These are phyloP conservation scores for Hesperophylax magnus DNA, from an alignment of 1,140 invertebrate genomes.

Conservation along the genomic window DNA sequence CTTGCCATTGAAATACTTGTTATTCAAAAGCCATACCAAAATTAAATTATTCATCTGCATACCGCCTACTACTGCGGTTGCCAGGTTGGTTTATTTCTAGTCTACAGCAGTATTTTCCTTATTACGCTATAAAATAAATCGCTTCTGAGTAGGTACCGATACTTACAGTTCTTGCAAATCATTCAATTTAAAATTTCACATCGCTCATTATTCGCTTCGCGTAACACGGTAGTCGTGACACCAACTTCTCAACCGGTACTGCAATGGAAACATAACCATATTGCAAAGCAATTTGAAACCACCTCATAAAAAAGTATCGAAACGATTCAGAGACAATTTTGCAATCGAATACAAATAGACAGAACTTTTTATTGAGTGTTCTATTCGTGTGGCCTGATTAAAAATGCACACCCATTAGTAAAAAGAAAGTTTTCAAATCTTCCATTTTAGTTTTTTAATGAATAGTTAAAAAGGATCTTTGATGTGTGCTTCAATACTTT, in stretches of 20 bases:
- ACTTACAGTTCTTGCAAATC: conserved; percentile 32
- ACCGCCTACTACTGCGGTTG: no score
- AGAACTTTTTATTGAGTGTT: background rate
- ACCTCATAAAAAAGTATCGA: background rate
- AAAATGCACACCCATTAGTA: background rate
- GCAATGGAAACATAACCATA: background rate
- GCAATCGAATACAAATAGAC: background rate
- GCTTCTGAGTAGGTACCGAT: background rate
- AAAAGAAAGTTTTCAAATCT: conserved; percentile 8
- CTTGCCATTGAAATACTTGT: no score
- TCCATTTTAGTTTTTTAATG: background rate
- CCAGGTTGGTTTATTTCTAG: no score
- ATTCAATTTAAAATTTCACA: conserved; percentile 38
- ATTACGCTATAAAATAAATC: conserved; percentile 25
- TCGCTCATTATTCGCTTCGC: conserved; percentile 38
- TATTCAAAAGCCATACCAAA: no score
- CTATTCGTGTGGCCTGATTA: background rate
- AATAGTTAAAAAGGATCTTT: background rate
- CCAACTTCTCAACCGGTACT: conserved; percentile 10
- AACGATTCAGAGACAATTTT: background rate
- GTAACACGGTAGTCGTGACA: conserved; percentile 38
- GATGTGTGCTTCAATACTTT: background rate
- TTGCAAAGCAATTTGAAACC: background rate
- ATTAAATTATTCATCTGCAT: no score
- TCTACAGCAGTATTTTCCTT: background rate